Percentiles rank a stretch among this genome's conserved stretches.
These are phyloP conservation scores for Gonocerus acuteangulatus DNA, from an alignment of 2,888 invertebrate species.

Conservation along the genomic window DNA sequence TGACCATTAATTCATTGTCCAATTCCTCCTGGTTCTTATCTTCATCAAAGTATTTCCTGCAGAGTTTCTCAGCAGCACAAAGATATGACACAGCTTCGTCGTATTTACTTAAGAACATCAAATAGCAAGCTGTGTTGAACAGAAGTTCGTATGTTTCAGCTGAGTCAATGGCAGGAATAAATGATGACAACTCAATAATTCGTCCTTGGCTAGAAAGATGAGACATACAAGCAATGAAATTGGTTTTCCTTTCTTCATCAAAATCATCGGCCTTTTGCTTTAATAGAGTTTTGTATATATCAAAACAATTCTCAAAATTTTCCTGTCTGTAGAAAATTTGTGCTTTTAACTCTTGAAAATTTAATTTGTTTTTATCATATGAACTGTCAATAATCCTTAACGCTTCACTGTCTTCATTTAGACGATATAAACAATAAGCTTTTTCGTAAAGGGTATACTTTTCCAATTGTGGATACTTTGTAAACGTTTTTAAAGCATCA, in stretches of 20 bases:
- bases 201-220: slow-evolving; percentile 60
- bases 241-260: slow-evolving; percentile 90
- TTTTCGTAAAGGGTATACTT: too few species aligned
- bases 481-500: too few species aligned
- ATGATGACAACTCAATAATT: slow-evolving; percentile 51
- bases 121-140: slow-evolving; percentile 81
- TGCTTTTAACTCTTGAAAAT: too few species aligned
- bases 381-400: too few species aligned
- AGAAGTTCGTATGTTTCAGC: slow-evolving; percentile 81
- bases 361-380: too few species aligned
- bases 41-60: slow-evolving; percentile 75
- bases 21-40: slow-evolving; percentile 89
- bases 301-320: slow-evolving; percentile 76
- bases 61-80: slow-evolving; percentile 72
- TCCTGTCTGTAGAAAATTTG: too few species aligned
- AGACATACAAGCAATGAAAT: slow-evolving; percentile 84
- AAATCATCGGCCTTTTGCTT: slow-evolving; percentile 88
- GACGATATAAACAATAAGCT: too few species aligned
- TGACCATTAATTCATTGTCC: slow-evolving; percentile 85
- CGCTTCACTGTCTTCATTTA: too few species aligned
- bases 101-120: slow-evolving; percentile 63
- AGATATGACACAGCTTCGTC: slow-evolving; percentile 74
- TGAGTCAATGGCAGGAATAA: slow-evolving; percentile 73
- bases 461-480: too few species aligned
- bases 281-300: slow-evolving; percentile 79